phyloP scores from a whole-genome alignment of 2,113 vertebrate species.

The human region GRCh38 chr1:2645001-2645500 shows the following conservation, averaged over 20 bases:
- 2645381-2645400: slow-evolving; percentile 80
- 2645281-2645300: slow-evolving; percentile 83
- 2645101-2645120: neutral
- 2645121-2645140: neutral
- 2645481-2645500: slow-evolving; percentile 88
- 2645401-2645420: slow-evolving; percentile 64
- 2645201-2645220: neutral
- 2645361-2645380: slow-evolving; percentile 83
- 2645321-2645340: slow-evolving; percentile 85
- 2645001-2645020: accelerated
- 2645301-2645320: slow-evolving; percentile 89
- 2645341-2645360: slow-evolving; percentile 84
- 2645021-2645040: accelerated
- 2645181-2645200: neutral
- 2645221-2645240: neutral
- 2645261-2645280: accelerated
- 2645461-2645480: slow-evolving; percentile 84
- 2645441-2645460: slow-evolving; percentile 89
- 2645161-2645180: too few relatives aligned
- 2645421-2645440: slow-evolving; percentile 78
- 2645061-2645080: neutral
- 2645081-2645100: neutral
- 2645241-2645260: accelerated
- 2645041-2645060: neutral
- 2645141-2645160: neutral